Evolutionary conservation across 2,797 vertebrate species (phyloP), one percentile per base, ranked within the genome.

Genomic region (Meda fulgida): DNA sequence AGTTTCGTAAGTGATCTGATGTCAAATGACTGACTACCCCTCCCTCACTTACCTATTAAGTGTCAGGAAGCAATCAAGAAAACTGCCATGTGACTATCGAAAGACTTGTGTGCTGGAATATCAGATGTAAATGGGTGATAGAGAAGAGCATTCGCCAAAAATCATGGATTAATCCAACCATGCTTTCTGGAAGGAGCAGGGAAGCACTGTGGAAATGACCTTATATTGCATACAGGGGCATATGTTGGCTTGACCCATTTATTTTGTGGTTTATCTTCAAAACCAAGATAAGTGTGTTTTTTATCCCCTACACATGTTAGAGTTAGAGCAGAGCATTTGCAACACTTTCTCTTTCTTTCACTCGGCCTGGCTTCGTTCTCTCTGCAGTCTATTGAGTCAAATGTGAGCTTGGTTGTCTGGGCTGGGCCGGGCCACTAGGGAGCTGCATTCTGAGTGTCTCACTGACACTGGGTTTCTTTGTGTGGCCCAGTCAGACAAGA

Each of bases 381-480:
- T 55, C 60, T 79, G 84, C 85, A 88, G 89, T 88, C 90, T 90
- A 90, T 93, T 91, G 90, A 91, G 89, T 90, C 88, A 86, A 90
- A 94, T 90, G 93, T 92, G 93, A 94, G 93, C 92, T 67, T 23
- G 34, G 80, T 84, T 81, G 40, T 92, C 87, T 87, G 88, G 85
- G 88, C 86, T 89, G 91, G 89, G 89, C 89, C 88, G 53, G 83
- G 91, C 92, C 92, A 72, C 93, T 89, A 90, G 93, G 93, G 94
- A 94, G 91, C 91, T 92, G 92, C 91, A 93, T 93, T 94, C 91
- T 93, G 91, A 92, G 92, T 91, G 84, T 92, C 91, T 92, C 89
- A 87, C 89, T 88, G 88, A 95, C 94, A 95, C 93, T 95, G 93
- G 92, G 90, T 89, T 87, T 94, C 94, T 95, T 95, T 95, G 95